Evolutionary conservation across 2,113 vertebrate species (phyloP).

Genomic region (Columbina picui): DNA sequence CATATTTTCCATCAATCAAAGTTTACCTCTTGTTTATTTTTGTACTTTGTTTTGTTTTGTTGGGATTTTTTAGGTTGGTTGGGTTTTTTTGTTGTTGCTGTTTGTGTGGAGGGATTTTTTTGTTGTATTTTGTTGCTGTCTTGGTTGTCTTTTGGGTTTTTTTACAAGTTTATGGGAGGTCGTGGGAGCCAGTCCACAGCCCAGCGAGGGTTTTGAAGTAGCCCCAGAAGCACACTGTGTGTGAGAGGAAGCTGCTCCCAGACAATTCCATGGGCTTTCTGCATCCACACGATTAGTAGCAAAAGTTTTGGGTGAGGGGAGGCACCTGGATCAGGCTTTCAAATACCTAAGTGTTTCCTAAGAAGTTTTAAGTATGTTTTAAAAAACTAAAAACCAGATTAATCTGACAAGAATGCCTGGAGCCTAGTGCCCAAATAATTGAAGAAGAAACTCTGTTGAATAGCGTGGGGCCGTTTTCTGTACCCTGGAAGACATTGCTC

Average conservation of each 20-base stretch:
- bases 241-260: background rate
- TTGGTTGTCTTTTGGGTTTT: too few species aligned
- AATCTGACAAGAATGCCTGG: background rate
- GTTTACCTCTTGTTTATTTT: background rate
- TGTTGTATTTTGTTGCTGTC: too few species aligned
- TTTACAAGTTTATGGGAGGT: background rate
- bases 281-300: background rate
- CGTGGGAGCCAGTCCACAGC: background rate
- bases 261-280: background rate
- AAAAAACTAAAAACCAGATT: background rate
- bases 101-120: background rate
- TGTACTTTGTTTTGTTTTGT: background rate
- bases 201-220: background rate
- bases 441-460: background rate
- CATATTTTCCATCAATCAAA: background rate
- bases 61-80: background rate
- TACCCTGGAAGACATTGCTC: rapidly evolving
- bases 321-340: background rate
- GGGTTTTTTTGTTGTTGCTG: background rate
- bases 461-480: background rate
- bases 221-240: background rate
- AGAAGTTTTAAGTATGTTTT: background rate
- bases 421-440: background rate
- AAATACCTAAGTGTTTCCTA: background rate
- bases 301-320: background rate